Percentiles rank a stretch among this genome's conserved stretches.
phyloP scores from a whole-genome alignment of 2,888 invertebrate genomes.

The Plusia festucae region DNA sequence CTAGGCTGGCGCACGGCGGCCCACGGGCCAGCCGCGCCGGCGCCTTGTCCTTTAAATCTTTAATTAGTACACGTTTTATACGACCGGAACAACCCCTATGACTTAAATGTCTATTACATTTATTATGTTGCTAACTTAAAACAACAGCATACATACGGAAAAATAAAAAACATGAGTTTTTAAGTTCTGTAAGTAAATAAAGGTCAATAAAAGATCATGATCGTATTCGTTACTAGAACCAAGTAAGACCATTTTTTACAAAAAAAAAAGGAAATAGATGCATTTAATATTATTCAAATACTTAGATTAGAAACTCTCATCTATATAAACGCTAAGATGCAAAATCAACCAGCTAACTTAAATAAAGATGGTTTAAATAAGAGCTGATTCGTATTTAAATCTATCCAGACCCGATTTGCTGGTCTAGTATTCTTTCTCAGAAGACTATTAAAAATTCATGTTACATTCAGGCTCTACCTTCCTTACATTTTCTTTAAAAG shows the following conservation, averaged over 20 bases:
- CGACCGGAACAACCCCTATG: constrained; percentile 47
- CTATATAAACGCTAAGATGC: background rate
- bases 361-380: no score
- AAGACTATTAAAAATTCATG: constrained; percentile 18
- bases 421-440: constrained; percentile 10
- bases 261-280: no score
- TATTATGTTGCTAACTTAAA: constrained; percentile 3
- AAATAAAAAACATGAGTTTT: no score
- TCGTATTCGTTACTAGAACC: no score
- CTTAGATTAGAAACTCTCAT: no score
- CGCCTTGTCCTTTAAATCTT: constrained; percentile 70
- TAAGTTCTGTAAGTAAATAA: no score
- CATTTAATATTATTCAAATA: no score
- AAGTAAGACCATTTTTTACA: no score
- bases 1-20: constrained; percentile 16
- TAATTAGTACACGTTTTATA: constrained; percentile 68
- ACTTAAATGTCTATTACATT: constrained; percentile 39
- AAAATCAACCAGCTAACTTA: background rate
- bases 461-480: constrained; percentile 22
- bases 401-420: background rate
- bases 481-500: background rate
- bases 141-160: no score
- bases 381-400: constrained; percentile 9
- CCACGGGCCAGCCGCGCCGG: constrained; percentile 56
- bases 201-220: no score